These are phyloP conservation scores for Pandemis cinnamomeana DNA, from an alignment of 2,888 invertebrate species.

Conservation along the genomic window DNA sequence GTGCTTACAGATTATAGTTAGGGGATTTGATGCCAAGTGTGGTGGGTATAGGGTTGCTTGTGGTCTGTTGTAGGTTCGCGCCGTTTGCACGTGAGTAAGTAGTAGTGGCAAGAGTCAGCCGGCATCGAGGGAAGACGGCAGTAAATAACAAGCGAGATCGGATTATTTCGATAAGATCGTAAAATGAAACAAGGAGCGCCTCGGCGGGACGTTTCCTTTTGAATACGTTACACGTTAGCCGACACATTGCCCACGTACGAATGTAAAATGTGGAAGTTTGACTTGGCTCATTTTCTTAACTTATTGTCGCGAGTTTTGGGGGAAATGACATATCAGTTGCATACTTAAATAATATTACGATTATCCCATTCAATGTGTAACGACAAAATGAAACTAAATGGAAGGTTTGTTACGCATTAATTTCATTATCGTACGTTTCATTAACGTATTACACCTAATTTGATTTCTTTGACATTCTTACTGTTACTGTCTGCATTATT, in stretches of 20 bases:
- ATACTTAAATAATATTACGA: not conserved
- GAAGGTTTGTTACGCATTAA: too few species aligned
- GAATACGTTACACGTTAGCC: conserved; percentile 72
- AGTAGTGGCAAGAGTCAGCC: conserved; percentile 47
- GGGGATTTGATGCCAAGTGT: conserved; percentile 62
- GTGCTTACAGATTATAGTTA: conserved; percentile 54
- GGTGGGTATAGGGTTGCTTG: conserved; percentile 65
- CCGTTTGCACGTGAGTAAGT: conserved; percentile 59
- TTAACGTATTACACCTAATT: too few species aligned
- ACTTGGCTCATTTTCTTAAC: conserved; percentile 55
- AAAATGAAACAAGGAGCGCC: conserved; percentile 82
- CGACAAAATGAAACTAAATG: not conserved
- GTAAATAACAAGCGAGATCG: conserved; percentile 83
- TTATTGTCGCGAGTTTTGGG: conserved; percentile 28
- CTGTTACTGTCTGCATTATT: too few species aligned
- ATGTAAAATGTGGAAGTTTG: conserved; percentile 64
- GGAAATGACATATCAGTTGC: conserved; percentile 10
- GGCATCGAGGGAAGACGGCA: conserved; percentile 75
- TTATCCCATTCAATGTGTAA: not conserved
- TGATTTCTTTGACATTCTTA: too few species aligned
- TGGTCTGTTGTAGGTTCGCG: conserved; percentile 54
- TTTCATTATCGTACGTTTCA: too few species aligned
- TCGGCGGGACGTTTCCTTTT: conserved; percentile 74
- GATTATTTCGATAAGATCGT: conserved; percentile 85
- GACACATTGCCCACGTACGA: conserved; percentile 62